Base-by-base conservation (phyloP, 2,797 vertebrate species). In the Cossypha polioptera region DNA sequence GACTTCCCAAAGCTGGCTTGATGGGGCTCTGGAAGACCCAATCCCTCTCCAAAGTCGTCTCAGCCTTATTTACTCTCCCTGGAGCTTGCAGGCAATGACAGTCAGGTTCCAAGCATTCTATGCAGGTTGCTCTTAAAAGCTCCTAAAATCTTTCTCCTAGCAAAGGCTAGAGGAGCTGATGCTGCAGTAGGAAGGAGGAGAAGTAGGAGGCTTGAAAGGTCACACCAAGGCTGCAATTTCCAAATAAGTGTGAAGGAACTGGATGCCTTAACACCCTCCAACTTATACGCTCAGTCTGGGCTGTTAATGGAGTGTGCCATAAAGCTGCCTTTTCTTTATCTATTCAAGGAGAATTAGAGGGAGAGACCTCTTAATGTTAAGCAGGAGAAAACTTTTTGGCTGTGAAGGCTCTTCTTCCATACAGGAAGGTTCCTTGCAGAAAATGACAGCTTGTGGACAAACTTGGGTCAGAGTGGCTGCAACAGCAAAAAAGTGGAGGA, bases 91-190 rank as follows among this genome's bases (percentile, higher is more conserved):
- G 48, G 45, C 61, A 53, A 45, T 48, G 69, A 45, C 33, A 78
- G 25, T 15, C 18, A 17, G 66, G 8, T 42, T 69, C 40, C 0
- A 0, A 43, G 29, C 62, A 40, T 20, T 28, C 38, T 1, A 0
- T 47, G 25, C 3, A 5, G 15, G 24, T 25, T 62, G 47, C 7
- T 29, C 13, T 53, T 65, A 36, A 72, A 24, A 50, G 71, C 57
- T 61, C 33, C 53, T 48, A 10, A 78, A 72, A 78, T 24, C 36
- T 45, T 55, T 59, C 54, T 68, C 25, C 58, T n/a, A 65, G 58
- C 16, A 45, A 68, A 73, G 50, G 18, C 54, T 0, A 0, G 54
- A 79, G 85, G 13, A 58, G 45, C 61, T 62, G 72, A 59, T 10
- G 2, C 33, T 48, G 62, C 3, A 8, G 12, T n/a, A 43, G 22